phyloP scores from a whole-genome alignment of 1,140 invertebrate genomes.

The Drosophila setifemur region DNA sequence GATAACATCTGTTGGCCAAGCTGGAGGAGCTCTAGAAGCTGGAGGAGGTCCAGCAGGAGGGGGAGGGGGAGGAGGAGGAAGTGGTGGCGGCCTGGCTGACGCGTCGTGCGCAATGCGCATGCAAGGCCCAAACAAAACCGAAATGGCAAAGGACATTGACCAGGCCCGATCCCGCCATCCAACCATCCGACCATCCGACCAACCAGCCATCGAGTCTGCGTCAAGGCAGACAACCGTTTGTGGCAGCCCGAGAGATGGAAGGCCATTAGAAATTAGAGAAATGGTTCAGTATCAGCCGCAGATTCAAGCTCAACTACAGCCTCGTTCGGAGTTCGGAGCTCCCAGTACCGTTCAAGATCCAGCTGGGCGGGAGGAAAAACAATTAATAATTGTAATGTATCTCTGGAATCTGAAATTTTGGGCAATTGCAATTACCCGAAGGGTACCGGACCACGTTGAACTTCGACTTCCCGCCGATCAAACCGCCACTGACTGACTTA shows the following conservation, averaged over 20 bases:
- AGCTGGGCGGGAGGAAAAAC: constrained; percentile 23
- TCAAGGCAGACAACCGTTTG: constrained; percentile 34
- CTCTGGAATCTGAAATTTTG: constrained; percentile 39
- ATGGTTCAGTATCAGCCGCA: constrained; percentile 57
- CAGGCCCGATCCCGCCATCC: constrained; percentile 20
- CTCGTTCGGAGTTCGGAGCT: background rate
- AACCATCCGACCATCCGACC: constrained; percentile 6
- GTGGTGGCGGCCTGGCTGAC: constrained; percentile 36
- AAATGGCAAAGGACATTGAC: constrained; percentile 69
- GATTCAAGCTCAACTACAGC: background rate
- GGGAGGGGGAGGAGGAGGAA: background rate
- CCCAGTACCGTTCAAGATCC: constrained; percentile 25
- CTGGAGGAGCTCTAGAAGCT: constrained; percentile 1
- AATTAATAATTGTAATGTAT: constrained; percentile 46
- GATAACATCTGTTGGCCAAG: constrained; percentile 68
- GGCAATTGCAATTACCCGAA: constrained; percentile 27
- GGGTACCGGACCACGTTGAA: constrained; percentile 6
- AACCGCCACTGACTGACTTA: constrained; percentile 6
- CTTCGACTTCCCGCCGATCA: background rate
- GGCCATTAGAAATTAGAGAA: constrained; percentile 63
- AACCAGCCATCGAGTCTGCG: constrained; percentile 22
- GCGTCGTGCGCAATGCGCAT: constrained; percentile 77
- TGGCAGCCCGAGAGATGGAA: constrained; percentile 54
- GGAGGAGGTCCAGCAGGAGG: background rate
- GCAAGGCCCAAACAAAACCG: constrained; percentile 53